Percentiles rank a stretch among this genome's conserved stretches.
Conservation (phyloP, 2,113 vertebrate genomes). For the Lynx canadensis region DNA sequence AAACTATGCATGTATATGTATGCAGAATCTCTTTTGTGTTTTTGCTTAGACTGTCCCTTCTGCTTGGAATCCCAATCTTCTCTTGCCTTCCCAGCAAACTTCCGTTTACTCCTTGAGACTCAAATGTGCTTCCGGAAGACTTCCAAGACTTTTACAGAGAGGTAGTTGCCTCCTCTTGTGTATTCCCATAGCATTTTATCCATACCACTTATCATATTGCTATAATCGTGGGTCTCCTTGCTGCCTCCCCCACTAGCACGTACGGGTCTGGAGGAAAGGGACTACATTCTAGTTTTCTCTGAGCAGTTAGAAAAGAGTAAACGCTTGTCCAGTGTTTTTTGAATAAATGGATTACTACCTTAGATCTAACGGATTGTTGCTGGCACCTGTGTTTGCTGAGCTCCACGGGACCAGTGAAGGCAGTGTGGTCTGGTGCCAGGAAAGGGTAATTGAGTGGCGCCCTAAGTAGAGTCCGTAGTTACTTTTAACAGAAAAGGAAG, state of each 20-base stretch:
- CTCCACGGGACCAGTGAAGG: not conserved
- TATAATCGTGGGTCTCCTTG: constrained; percentile 21
- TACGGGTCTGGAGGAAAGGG: not conserved
- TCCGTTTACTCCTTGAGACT: constrained; percentile 4
- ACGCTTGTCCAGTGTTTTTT: not conserved
- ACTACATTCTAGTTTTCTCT: not conserved
- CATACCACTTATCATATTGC: not conserved
- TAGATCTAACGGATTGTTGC: not conserved
- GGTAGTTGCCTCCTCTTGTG: not conserved
- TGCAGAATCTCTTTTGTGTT: not conserved
- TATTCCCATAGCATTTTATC: not conserved
- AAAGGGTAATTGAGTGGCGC: not conserved
- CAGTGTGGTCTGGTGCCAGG: not conserved
- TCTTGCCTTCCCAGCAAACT: not conserved
- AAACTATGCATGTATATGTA: not conserved
- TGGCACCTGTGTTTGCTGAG: not conserved
- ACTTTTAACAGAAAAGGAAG: constrained; percentile 31
- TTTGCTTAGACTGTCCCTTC: constrained; percentile 22
- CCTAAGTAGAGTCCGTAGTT: not conserved
- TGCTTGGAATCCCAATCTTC: not conserved
- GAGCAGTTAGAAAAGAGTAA: not conserved
- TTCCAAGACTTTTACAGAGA: not conserved
- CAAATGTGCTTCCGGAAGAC: not conserved
- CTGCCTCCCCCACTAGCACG: not conserved
- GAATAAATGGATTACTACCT: constrained; percentile 1